Conservation (phyloP, 2,888 invertebrate genomes). For the Nomada goodeniana region DNA sequence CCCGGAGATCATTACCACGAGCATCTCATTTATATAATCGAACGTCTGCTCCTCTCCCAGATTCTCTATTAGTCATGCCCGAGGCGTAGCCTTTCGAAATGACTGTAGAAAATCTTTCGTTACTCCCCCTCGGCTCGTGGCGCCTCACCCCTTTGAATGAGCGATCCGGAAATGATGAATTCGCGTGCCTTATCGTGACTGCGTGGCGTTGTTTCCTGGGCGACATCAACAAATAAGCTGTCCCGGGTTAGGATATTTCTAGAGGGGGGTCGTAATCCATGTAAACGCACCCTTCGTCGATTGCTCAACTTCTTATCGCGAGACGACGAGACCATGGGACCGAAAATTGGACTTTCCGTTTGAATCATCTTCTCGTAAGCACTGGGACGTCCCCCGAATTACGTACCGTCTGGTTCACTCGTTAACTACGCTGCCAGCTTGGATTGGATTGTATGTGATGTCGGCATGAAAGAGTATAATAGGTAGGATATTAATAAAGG, state of each 20-base stretch:
- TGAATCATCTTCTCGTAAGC: slow-evolving; percentile 37
- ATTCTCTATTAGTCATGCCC: slow-evolving; percentile 39
- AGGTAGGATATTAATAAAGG: background rate
- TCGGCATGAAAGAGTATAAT: background rate
- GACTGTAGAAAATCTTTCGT: slow-evolving; percentile 59
- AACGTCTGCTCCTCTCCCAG: slow-evolving; percentile 45
- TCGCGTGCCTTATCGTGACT: slow-evolving; percentile 73
- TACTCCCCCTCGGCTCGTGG: slow-evolving; percentile 36
- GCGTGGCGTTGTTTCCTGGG: slow-evolving; percentile 47
- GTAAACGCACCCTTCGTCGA: slow-evolving; percentile 41
- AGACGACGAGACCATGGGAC: slow-evolving; percentile 50
- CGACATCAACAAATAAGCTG: slow-evolving; percentile 65
- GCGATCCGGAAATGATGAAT: slow-evolving; percentile 74
- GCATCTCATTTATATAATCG: slow-evolving; percentile 43
- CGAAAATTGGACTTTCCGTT: slow-evolving; percentile 63
- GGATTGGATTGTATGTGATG: background rate
- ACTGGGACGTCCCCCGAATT: slow-evolving; percentile 25
- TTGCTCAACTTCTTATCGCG: slow-evolving; percentile 67
- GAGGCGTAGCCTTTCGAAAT: slow-evolving; percentile 3
- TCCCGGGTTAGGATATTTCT: slow-evolving; percentile 53
- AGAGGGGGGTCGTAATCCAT: slow-evolving; percentile 62
- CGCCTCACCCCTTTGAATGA: slow-evolving; percentile 38
- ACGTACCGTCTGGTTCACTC: slow-evolving; percentile 31
- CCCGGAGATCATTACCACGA: slow-evolving; percentile 15
- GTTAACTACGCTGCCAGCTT: slow-evolving; percentile 18